These are phyloP conservation scores for Trissolcus brochymenae DNA, from an alignment of 2,888 invertebrate genomes.

Conservation along the genomic window DNA sequence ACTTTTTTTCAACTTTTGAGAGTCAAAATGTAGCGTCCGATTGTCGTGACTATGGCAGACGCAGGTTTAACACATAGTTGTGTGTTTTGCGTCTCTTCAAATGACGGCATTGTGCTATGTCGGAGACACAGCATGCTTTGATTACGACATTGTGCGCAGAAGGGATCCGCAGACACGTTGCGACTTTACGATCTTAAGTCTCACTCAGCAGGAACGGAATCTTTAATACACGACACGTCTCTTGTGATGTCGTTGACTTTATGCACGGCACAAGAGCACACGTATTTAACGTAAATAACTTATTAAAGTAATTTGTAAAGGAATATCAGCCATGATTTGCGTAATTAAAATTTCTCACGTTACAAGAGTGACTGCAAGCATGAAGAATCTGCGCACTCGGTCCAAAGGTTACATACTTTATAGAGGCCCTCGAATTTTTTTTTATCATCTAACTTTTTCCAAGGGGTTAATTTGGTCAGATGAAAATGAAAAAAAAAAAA, in stretches of 20 bases:
- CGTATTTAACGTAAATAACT: conserved; percentile 33
- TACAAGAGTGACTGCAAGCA: not conserved
- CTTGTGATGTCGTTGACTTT: conserved; percentile 55
- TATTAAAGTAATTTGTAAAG: conserved; percentile 39
- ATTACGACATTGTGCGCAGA: conserved; percentile 72
- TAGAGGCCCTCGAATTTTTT: no score
- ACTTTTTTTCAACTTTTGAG: not conserved
- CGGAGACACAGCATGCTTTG: conserved; percentile 67
- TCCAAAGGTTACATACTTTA: no score
- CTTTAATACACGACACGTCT: conserved; percentile 55
- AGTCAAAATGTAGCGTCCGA: conserved; percentile 16
- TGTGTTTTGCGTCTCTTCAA: conserved; percentile 63
- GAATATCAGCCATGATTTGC: conserved; percentile 12
- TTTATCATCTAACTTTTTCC: no score
- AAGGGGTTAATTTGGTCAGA: no score
- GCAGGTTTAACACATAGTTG: conserved; percentile 41
- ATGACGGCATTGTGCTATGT: conserved; percentile 69
- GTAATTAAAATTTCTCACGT: conserved; percentile 16
- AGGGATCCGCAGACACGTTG: conserved; percentile 63
- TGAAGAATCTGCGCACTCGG: no score
- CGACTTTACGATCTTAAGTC: conserved; percentile 66
- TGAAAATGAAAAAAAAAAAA: no score
- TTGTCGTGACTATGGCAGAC: conserved; percentile 53
- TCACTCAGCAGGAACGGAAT: conserved; percentile 60
- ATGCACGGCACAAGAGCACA: conserved; percentile 36